Evolutionary conservation across 2,797 vertebrate genomes (phyloP).

Genomic region (Alcedo quadribrachys): DNA sequence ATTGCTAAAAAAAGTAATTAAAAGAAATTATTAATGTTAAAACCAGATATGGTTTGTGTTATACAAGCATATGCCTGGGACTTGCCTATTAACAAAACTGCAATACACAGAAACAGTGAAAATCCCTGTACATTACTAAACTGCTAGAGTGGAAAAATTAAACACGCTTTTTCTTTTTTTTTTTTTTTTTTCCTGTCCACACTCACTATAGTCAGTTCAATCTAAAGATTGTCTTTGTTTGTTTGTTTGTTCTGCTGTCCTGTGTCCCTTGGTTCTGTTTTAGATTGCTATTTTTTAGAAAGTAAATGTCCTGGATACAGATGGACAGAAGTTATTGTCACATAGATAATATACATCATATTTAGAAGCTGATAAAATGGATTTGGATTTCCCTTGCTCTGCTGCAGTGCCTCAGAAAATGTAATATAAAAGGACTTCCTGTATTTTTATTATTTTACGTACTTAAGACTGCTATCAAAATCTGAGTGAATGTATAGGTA

Average conservation of each 20-base stretch:
- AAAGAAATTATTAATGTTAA: conserved; percentile 48
- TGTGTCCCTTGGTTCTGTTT: neutral
- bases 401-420: conserved; percentile 4
- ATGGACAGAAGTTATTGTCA: neutral
- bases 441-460: neutral
- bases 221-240: neutral
- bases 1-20: conserved; percentile 55
- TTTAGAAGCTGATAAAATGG: conserved; percentile 14
- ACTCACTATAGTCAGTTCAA: neutral
- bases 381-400: neutral
- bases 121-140: conserved; percentile 36
- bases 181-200: neutral
- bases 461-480: neutral
- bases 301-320: neutral
- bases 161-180: neutral
- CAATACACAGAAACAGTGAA: conserved; percentile 19
- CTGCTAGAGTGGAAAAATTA: conserved; percentile 39
- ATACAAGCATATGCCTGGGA: conserved; percentile 21
- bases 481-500: neutral
- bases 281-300: neutral
- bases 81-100: conserved; percentile 50
- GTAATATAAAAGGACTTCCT: neutral
- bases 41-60: conserved; percentile 37
- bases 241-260: neutral
- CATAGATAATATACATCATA: neutral